phyloP scores from a whole-genome alignment of 2,113 vertebrate genomes.

The Sorex araneus region DNA sequence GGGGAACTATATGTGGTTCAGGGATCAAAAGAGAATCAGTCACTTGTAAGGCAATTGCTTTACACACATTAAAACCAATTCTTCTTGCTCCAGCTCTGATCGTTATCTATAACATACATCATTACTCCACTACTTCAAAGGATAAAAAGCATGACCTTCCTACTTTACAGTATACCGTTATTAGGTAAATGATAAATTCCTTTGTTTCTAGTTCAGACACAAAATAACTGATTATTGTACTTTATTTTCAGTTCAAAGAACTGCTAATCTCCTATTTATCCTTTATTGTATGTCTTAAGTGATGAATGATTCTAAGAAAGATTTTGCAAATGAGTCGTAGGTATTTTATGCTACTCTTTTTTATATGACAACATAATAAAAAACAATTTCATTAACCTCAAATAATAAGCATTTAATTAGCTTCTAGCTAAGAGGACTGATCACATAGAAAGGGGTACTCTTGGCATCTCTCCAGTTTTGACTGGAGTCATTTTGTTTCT shows the following conservation, averaged over 20 bases:
- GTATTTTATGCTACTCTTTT: not conserved
- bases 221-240: not conserved
- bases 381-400: not conserved
- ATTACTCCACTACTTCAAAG: not conserved
- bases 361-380: not conserved
- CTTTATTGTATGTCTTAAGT: not conserved
- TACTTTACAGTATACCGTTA: not conserved
- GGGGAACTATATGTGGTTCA: no score
- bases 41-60: no score
- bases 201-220: not conserved
- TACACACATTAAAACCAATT: not conserved
- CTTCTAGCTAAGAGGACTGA: not conserved
- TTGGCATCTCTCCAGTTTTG: not conserved
- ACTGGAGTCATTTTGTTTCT: not conserved
- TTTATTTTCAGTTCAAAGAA: not conserved
- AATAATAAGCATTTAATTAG: not conserved
- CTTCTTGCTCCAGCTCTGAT: not conserved
- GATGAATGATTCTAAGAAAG: not conserved
- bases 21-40: no score
- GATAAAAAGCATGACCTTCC: not conserved
- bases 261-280: not conserved
- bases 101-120: not conserved
- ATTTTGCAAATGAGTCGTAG: not conserved
- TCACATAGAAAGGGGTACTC: not conserved
- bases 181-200: not conserved